Evolutionary conservation across 2,797 vertebrate genomes (phyloP).

Genomic region (Pseudochromis fuscus): DNA sequence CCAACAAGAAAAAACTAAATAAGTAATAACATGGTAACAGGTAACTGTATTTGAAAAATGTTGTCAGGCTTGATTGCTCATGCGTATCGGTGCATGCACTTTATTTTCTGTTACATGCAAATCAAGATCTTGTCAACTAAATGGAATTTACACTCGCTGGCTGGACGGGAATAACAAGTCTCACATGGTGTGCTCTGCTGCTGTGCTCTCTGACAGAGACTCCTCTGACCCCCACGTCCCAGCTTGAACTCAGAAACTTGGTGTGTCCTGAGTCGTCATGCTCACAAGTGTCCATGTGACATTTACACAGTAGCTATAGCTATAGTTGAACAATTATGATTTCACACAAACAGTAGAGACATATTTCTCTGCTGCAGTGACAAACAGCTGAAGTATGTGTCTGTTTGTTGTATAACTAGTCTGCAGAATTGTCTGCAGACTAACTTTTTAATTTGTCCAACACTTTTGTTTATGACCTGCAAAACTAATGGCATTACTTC

Average conservation of each 20-base stretch:
- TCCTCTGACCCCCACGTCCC: too few relatives aligned
- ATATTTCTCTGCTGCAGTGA: not conserved
- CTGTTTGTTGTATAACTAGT: too few relatives aligned
- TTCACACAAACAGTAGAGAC: not conserved
- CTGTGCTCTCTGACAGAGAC: too few relatives aligned
- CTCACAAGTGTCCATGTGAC: too few relatives aligned
- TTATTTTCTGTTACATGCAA: slow-evolving; percentile 17
- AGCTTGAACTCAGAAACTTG: too few relatives aligned
- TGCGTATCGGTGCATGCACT: fast-evolving
- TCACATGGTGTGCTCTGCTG: too few relatives aligned
- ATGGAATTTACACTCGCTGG: slow-evolving; percentile 2
- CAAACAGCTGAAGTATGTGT: not conserved
- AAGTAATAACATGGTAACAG: not conserved
- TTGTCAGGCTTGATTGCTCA: not conserved
- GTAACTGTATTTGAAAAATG: not conserved
- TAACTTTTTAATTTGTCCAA: too few relatives aligned
- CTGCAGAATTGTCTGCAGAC: too few relatives aligned
- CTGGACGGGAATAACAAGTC: too few relatives aligned
- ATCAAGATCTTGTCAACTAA: slow-evolving; percentile 6
- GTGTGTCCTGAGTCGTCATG: too few relatives aligned
- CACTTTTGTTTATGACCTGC: too few relatives aligned
- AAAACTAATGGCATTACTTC: too few relatives aligned
- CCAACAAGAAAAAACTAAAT: not conserved
- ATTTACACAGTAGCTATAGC: not conserved
- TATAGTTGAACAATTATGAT: not conserved